These are phyloP conservation scores for Pilophorus perplexus DNA, from an alignment of 2,888 invertebrate species.

Conservation along the genomic window DNA sequence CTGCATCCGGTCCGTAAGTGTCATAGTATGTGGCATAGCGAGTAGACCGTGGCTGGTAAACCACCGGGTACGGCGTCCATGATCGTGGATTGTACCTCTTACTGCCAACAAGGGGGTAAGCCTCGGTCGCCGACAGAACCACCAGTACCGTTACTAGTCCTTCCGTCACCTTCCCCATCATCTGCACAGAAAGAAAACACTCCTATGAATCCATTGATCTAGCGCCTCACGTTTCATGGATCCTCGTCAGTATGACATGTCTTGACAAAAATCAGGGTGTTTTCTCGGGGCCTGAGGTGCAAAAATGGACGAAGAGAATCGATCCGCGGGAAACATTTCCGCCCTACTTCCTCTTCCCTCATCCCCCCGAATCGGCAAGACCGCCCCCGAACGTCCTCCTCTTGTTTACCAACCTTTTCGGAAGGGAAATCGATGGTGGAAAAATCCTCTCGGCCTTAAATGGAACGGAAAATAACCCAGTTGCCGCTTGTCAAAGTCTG, in stretches of 20 bases:
- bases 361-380: too few species aligned
- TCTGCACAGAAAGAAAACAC: neutral
- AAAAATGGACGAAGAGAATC: neutral
- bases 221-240: too few species aligned
- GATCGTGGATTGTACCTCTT: constrained; percentile 19
- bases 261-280: neutral
- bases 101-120: neutral
- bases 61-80: constrained; percentile 32
- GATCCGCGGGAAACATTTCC: too few species aligned
- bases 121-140: neutral
- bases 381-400: too few species aligned
- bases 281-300: neutral
- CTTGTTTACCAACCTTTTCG: too few species aligned
- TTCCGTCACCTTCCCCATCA: constrained; percentile 1
- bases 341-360: too few species aligned
- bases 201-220: neutral
- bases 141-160: neutral
- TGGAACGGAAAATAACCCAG: too few species aligned
- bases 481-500: too few species aligned
- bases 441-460: too few species aligned
- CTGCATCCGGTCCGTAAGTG: constrained; percentile 54
- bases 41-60: constrained; percentile 49
- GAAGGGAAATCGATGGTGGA: too few species aligned
- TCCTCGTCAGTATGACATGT: too few species aligned
- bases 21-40: constrained; percentile 56